Percentiles rank a stretch among this genome's conserved stretches.
Evolutionary conservation across 2,113 vertebrate species (phyloP).

Genomic region (Ctenomys sociabilis): DNA sequence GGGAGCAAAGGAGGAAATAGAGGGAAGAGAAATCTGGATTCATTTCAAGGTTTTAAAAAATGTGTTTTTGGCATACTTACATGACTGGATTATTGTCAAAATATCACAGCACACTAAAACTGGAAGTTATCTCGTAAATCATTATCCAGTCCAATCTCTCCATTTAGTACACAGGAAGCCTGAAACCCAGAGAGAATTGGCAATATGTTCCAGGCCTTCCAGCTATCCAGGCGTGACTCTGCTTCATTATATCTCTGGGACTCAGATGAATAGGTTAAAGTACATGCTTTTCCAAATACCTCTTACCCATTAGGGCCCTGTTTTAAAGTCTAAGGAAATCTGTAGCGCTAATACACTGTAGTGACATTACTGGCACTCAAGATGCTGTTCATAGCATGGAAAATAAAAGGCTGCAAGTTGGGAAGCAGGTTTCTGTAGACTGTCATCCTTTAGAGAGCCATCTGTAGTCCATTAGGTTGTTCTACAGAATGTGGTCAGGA

Average conservation of each 20-base stretch:
- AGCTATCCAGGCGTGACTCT: background rate
- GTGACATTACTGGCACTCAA: background rate
- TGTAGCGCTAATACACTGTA: fast-evolving
- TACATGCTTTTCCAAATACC: background rate
- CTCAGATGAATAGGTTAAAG: background rate
- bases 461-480: background rate
- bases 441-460: background rate
- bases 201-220: background rate
- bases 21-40: slow-evolving; percentile 1
- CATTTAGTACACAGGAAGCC: background rate
- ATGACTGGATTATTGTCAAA: slow-evolving; percentile 56
- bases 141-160: slow-evolving; percentile 20
- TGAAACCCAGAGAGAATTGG: slow-evolving; percentile 34
- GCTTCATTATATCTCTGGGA: background rate
- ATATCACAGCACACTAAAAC: slow-evolving; percentile 41
- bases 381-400: fast-evolving
- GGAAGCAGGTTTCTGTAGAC: background rate
- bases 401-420: background rate
- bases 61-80: slow-evolving; percentile 9
- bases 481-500: background rate
- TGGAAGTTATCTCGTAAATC: slow-evolving; percentile 63
- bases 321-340: background rate
- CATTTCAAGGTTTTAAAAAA: slow-evolving; percentile 42
- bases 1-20: background rate
- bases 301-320: background rate